A percentile compares a stretch with the other conserved stretches of the same genome.
phyloP scores from a whole-genome alignment of 2,888 invertebrate species.

The Dinocampus coccinellae region DNA sequence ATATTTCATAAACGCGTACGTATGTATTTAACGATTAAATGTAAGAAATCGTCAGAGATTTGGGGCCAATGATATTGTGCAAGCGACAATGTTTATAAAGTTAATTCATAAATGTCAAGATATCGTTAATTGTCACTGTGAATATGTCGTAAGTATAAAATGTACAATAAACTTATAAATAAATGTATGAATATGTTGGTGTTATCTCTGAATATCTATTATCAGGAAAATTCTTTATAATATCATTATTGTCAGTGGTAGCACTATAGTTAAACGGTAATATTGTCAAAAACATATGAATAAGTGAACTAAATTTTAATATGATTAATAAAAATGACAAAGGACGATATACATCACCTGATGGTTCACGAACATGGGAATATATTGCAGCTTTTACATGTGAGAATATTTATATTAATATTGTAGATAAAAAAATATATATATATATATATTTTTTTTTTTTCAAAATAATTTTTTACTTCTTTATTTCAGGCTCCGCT shows the following conservation, averaged over 20 bases:
- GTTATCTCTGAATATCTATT: not conserved
- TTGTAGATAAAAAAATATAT: too few species aligned
- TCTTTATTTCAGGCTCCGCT: slow-evolving; percentile 38
- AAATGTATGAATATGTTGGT: not conserved
- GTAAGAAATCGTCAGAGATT: not conserved
- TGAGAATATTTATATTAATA: slow-evolving; percentile 45
- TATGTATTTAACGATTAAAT: not conserved
- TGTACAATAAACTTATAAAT: not conserved
- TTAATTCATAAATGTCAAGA: not conserved
- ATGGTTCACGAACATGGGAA: slow-evolving; percentile 55
- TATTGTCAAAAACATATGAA: too few species aligned
- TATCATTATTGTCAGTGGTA: not conserved
- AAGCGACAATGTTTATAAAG: not conserved
- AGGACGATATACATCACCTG: slow-evolving; percentile 49
- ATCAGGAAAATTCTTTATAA: not conserved
- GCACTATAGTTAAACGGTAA: not conserved
- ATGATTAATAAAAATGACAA: slow-evolving; percentile 42
- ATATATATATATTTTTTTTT: too few species aligned
- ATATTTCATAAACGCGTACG: not conserved
- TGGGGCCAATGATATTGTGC: not conserved
- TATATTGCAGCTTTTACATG: slow-evolving; percentile 50
- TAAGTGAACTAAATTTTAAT: too few species aligned
- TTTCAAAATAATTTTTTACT: not conserved
- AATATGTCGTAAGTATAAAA: not conserved
- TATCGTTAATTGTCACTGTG: not conserved